Evolutionary conservation across 2,113 vertebrate species (phyloP), one percentile per base, ranked within the genome.

Genomic region (Lycaon pictus): DNA sequence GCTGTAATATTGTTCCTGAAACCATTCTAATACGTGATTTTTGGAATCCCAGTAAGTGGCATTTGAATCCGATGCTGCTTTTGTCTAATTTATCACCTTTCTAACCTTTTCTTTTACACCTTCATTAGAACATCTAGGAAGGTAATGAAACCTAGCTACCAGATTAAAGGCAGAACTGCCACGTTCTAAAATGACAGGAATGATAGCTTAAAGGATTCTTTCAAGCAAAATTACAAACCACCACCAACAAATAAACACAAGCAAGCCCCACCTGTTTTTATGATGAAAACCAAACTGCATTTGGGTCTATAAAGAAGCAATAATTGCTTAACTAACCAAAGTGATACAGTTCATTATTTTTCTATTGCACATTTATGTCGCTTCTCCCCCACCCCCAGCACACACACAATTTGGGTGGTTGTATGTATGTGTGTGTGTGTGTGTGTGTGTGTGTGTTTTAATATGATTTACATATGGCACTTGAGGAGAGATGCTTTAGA

Each of bases 401-500:
- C 94, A 96, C 93, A 96, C 82, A 98, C 98, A 98, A 98, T 98
- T 98, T 98, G 96, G 97, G 84, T 43, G 43, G 12, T 63, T 25
- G 11, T 56, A 4, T 43, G 43, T 43, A 5, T 43, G 43, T 43
- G 43, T 43, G 43, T 43, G 43, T 43, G 43, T 43, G 43, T 43
- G 43, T 43, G 43, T 7, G 43, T 7, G 43, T 43, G 43, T 43
- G 43, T 43, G 43, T 43, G 43, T 43, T 43, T 43, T 43, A 43
- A 96, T 98, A 98, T 97, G 96, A 97, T 98, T 98, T 99, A 97
- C 96, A 97, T 98, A 97, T 98, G 97, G 98, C 97, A 98, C 98
- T 96, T 92, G 94, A 97, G 98, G 97, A 98, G 96, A 90, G 95
- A 98, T 97, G 88, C 97, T 98, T 98, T 97, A 98, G 97, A 98